Base-by-base conservation (phyloP, 1,140 invertebrate genomes). In the Neoseiulus cucumeris region DNA sequence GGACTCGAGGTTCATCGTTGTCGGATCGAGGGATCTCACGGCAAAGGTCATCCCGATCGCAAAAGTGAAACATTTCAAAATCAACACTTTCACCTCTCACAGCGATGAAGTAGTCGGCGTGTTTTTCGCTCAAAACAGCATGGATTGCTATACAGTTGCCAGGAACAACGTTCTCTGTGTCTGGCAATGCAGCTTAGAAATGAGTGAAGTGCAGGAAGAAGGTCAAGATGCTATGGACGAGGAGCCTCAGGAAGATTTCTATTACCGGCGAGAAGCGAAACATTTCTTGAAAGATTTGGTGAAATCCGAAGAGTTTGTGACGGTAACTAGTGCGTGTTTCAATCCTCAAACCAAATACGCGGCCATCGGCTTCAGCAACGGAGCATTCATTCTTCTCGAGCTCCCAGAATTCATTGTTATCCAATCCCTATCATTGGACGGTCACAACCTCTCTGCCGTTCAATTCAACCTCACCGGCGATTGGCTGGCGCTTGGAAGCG, bases 381-480 rank as follows among this genome's bases (percentile, higher is more conserved):
- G 90, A 7, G 76, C 82, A 17, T 96, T 97, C 77, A 86, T 87
- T 72, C 78, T 98, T 0, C 87, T 95, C 71, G 90, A 96, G 75
- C 81, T 96, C 77, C 91, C 92, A 6, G 87, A 91, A 42, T 87
- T 90, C 25, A 92, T 85, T 73, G 76, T 92, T 65, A 90, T 97
- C 65, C 90, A 96, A 77, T 91, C 88, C 1, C 78, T 96, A 5
- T 83, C 79, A 82, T 84, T 76, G 41, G 67, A 64, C 0, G 82
- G 90, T 44, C 83, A 91, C 71, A 75, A 78, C 65, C 87, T 97
- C 55, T 83, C 84, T 22, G 82, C 87, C 0, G 82, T 94, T 1
- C 75, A 83, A 0, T 80, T 97, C 42, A 97, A 96, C 73, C 75
- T 75, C 9, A 85, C 83, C 18, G 93, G 93, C 0, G 92, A 98